Evolutionary conservation across 2,888 invertebrate species (phyloP).

Genomic region (Scaptomyza tumidula): DNA sequence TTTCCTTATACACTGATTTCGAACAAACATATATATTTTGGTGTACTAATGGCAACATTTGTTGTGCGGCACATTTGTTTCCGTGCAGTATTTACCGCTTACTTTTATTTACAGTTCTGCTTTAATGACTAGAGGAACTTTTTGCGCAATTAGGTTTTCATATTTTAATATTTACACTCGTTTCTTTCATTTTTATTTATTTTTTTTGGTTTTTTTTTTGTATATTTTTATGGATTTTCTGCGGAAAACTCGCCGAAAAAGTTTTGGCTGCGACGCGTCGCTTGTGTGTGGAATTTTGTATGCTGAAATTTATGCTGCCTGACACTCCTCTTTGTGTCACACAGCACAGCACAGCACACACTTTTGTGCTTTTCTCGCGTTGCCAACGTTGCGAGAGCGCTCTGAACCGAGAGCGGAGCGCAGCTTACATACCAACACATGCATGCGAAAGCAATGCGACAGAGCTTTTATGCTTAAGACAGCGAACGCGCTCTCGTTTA

Average conservation of each 20-base stretch:
- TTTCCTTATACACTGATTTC: constrained; percentile 21
- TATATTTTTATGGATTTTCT: constrained; percentile 63
- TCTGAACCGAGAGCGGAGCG: constrained; percentile 37
- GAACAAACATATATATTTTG: not conserved
- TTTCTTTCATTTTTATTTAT: constrained; percentile 39
- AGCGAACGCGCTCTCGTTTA: constrained; percentile 6
- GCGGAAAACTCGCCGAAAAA: constrained; percentile 72
- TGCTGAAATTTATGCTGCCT: constrained; percentile 78
- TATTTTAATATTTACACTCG: constrained; percentile 65
- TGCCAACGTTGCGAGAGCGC: constrained; percentile 19
- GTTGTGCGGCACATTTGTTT: constrained; percentile 39
- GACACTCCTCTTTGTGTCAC: constrained; percentile 78
- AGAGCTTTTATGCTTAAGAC: constrained; percentile 47
- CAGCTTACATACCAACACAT: constrained; percentile 66
- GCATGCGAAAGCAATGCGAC: constrained; percentile 19
- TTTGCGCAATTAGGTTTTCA: constrained; percentile 57
- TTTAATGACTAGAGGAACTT: constrained; percentile 74
- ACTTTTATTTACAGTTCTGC: constrained; percentile 58
- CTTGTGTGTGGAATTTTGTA: constrained; percentile 73
- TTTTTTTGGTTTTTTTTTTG: constrained; percentile 35
- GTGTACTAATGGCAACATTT: constrained; percentile 24
- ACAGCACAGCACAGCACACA: constrained; percentile 29
- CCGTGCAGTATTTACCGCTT: constrained; percentile 61
- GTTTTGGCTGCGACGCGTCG: constrained; percentile 67
- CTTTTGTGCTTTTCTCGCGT: constrained; percentile 54